Percentiles rank a stretch among this genome's conserved stretches.
Conservation (phyloP, 2,797 vertebrate genomes). For the Danio jaintianensis region DNA sequence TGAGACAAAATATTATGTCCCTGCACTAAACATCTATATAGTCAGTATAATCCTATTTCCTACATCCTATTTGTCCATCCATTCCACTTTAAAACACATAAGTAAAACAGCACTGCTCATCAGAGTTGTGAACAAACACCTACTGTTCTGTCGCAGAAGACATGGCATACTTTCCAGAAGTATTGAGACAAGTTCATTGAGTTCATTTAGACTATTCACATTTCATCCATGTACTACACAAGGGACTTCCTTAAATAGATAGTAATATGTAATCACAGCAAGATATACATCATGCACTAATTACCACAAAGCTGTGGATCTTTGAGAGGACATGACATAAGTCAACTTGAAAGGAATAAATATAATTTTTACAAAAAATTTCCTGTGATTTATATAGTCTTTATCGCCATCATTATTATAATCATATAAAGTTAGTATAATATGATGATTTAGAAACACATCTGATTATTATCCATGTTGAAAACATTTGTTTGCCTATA, state of each 20-base stretch:
- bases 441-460: too few species aligned
- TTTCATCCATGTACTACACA: slow-evolving; percentile 16
- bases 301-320: too few species aligned
- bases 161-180: slow-evolving; percentile 23
- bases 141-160: slow-evolving; percentile 40
- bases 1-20: too few species aligned
- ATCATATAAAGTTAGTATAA: too few species aligned
- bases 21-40: too few species aligned
- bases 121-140: background rate
- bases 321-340: too few species aligned
- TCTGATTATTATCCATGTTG: too few species aligned
- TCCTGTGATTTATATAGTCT: too few species aligned
- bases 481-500: too few species aligned
- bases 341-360: too few species aligned
- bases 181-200: slow-evolving; percentile 20
- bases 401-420: too few species aligned
- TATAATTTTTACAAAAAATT: too few species aligned
- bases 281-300: background rate
- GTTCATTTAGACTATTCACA: background rate
- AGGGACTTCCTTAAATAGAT: slow-evolving; percentile 5
- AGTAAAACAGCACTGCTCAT: background rate
- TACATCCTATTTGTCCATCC: background rate
- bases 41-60: background rate
- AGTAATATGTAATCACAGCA: slow-evolving; percentile 5
- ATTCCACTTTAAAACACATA: background rate